Conservation (phyloP, 2,113 vertebrate species). For the Heterochromis multidens region DNA sequence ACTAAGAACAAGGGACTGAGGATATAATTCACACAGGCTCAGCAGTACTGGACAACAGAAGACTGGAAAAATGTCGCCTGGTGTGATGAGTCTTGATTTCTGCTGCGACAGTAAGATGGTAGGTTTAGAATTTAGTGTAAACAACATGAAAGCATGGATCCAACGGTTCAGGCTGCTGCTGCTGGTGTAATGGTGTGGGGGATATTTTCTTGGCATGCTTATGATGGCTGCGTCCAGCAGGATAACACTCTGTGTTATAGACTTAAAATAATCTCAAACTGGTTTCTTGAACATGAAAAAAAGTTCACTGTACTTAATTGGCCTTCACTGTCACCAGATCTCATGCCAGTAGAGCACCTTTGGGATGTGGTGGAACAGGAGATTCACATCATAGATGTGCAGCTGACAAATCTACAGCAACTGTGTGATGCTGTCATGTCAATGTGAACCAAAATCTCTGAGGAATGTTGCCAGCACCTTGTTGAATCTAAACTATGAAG, state of each 20-base stretch:
- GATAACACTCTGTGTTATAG: background rate
- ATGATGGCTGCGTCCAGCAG: accelerated
- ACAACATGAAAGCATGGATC: no score
- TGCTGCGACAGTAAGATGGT: no score
- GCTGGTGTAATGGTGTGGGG: no score
- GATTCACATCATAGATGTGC: background rate
- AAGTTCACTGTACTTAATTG: accelerated
- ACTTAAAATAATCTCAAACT: background rate
- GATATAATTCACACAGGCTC: no score
- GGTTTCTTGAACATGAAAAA: background rate
- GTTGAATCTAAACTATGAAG: background rate
- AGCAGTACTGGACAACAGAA: no score
- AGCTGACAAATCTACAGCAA: background rate
- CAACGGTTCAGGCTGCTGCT: no score
- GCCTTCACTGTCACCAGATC: background rate
- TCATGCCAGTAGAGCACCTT: background rate
- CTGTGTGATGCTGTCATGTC: background rate
- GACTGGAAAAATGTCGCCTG: no score
- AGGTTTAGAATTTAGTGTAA: no score
- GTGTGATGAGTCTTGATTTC: no score
- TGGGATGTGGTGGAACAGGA: background rate
- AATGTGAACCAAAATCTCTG: background rate
- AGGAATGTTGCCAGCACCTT: background rate
- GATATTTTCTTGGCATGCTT: no score
- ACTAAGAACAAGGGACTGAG: no score